Evolutionary conservation across 2,888 invertebrate species (phyloP), one percentile per base, ranked within the genome.

Genomic region (Lasioglossum calceatum): DNA sequence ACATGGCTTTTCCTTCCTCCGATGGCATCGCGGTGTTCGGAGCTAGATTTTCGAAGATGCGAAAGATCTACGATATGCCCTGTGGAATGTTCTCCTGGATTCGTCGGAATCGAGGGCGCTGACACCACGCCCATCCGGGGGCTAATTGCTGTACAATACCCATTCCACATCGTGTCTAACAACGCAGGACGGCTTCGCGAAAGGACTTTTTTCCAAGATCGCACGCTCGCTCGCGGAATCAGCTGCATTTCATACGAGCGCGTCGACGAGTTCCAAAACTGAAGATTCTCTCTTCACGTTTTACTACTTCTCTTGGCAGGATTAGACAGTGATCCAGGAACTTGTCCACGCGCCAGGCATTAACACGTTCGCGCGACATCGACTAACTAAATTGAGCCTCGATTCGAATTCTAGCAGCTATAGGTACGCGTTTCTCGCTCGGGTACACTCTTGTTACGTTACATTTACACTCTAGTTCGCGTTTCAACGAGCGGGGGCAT

Each of bases 351-450:
- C 79, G 71, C 73, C 64, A 39, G 61, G 27, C 58, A 71, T 70
- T 58, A 54, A 74, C 36, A 61, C 64, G 14, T 75, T 77, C 36
- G 27, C 75, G 83, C 76, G 82, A 85, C 75, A 84, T 89, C 67
- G 82, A 86, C 92, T 94, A 94, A 90, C 93, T 94, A 93, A 93
- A 93, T 94, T 94, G 94, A 94, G 94, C 94, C 94, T 94, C 93
- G 92, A 93, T 92, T 93, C 92, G 89, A 93, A 93, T 92, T 92
- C 92, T 92, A 93, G 86, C 88, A 54, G 54, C 23, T 54, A 54
- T 54, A 54, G 54, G 54, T 54, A 54, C 54, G 54, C 54, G 54
- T 10, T 54, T 54, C 54, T 23, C 54, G 54, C 23, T 54, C 54
- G 54, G 79, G 79, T 80, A 78, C 77, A 80, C 61, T 32, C 61